These are phyloP conservation scores for Phrynocephalus vlangalii DNA, from an alignment of 2,797 vertebrate genomes.

Conservation along the genomic window DNA sequence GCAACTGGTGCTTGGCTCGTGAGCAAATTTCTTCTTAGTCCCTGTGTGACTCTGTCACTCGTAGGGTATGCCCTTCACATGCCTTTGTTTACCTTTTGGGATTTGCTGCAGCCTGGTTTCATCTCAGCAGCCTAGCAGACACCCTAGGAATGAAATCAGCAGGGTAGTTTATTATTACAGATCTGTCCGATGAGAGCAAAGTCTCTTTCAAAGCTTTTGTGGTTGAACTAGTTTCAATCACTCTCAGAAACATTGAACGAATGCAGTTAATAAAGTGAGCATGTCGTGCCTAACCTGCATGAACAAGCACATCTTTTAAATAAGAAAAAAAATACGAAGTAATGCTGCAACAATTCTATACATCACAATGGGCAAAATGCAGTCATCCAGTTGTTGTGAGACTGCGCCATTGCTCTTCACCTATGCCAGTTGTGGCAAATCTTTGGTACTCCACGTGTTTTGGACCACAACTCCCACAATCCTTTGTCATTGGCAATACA, in stretches of 20 bases:
- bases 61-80: constrained; percentile 63
- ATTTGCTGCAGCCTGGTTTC: constrained; percentile 60
- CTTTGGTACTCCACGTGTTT: no score
- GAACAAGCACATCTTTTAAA: constrained; percentile 16
- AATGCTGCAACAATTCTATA: neutral
- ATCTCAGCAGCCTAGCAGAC: constrained; percentile 58
- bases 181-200: constrained; percentile 26
- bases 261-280: constrained; percentile 70
- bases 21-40: constrained; percentile 27
- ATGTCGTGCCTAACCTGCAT: constrained; percentile 68
- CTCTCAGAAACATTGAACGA: constrained; percentile 69
- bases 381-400: no score
- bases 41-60: constrained; percentile 45
- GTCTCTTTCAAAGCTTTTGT: constrained; percentile 58
- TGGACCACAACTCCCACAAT: no score
- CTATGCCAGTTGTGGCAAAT: no score
- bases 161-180: constrained; percentile 66
- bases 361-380: no score
- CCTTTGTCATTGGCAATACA: no score
- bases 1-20: neutral
- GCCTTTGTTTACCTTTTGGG: constrained; percentile 71
- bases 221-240: constrained; percentile 67
- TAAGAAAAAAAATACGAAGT: neutral
- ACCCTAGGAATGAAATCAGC: constrained; percentile 68
- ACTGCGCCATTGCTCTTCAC: no score